Evolutionary conservation across 2,888 invertebrate genomes (phyloP), one percentile per base, ranked within the genome.

Genomic region (Diplolepis rosae): DNA sequence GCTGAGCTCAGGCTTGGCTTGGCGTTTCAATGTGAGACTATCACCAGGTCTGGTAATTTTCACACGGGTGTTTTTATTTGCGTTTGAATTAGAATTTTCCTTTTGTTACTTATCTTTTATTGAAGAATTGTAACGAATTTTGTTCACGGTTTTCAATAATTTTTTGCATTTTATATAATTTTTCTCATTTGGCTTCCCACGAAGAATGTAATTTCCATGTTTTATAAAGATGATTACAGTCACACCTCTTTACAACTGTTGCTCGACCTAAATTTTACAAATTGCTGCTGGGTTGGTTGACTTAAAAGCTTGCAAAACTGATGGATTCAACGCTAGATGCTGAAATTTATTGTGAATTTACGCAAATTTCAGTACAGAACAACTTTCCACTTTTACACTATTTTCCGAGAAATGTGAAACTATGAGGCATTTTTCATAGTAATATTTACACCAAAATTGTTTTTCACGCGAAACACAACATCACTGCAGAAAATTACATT

Each of bases 251-350:
- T 24, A 35, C 39, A 61, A 61, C 61, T 61, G 39, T 61, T 61
- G 39, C 61, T 39, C 61, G 61, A 61, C 61, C 61, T 61, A 61
- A 61, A 61, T 61, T 61, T 61, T 61, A 61, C 24, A 39, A 61
- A 61, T 61, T 39, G 24, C 61, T 39, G 22, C 24, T 39, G 54
- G 18, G 13, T 54, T 54, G 61, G 61, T 27, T 39, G 61, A 61
- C 61, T 61, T 39, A 61, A 61, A 35, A 39, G 61, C 61, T 61
- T 39, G 61, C 61, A 24, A n/a, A 39, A 35, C 39, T 61, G 35
- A 61, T 61, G 61, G 61, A 61, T 61, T 39, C 61, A 61, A 35
- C 39, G 24, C 61, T 39, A 61, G 61, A 61, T 61, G 39, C 39
- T 61, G 24, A 61, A 39, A 61, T n/a, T n/a, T n/a, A n/a, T 61